Percentiles rank a stretch among this genome's conserved stretches.
phyloP scores from a whole-genome alignment of 2,888 invertebrate genomes.

The Eupithecia subfuscata region DNA sequence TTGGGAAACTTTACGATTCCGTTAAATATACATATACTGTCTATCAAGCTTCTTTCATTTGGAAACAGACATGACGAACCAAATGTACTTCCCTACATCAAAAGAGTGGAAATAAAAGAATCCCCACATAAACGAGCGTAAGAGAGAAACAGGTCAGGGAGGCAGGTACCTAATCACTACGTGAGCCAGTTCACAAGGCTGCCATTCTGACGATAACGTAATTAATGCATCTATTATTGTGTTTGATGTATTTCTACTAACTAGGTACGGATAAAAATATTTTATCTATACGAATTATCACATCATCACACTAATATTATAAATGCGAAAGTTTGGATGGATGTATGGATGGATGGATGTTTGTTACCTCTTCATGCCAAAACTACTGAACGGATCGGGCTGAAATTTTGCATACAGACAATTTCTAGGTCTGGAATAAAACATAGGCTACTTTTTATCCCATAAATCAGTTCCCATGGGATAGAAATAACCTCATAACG shows the following conservation, averaged over 20 bases:
- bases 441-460: too few species aligned
- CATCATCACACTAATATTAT: too few species aligned
- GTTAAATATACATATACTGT: background rate
- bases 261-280: background rate
- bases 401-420: too few species aligned
- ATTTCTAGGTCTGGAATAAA: too few species aligned
- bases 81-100: background rate
- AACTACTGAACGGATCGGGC: too few species aligned
- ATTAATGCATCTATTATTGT: slow-evolving; percentile 40
- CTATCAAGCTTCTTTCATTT: background rate
- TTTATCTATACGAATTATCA: too few species aligned
- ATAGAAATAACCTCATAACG: too few species aligned
- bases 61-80: background rate
- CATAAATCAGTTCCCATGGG: too few species aligned
- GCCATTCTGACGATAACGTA: slow-evolving; percentile 50
- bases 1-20: background rate
- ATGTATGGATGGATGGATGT: too few species aligned
- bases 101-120: slow-evolving; percentile 4
- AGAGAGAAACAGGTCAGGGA: slow-evolving; percentile 72
- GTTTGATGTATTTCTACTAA: background rate
- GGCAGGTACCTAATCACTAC: slow-evolving; percentile 59
- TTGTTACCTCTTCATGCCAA: too few species aligned
- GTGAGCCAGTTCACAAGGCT: slow-evolving; percentile 64
- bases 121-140: slow-evolving; percentile 41
- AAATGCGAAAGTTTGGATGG: too few species aligned